Base-by-base conservation (phyloP, 1,140 invertebrate genomes). In the Neuroterus valhalla region DNA sequence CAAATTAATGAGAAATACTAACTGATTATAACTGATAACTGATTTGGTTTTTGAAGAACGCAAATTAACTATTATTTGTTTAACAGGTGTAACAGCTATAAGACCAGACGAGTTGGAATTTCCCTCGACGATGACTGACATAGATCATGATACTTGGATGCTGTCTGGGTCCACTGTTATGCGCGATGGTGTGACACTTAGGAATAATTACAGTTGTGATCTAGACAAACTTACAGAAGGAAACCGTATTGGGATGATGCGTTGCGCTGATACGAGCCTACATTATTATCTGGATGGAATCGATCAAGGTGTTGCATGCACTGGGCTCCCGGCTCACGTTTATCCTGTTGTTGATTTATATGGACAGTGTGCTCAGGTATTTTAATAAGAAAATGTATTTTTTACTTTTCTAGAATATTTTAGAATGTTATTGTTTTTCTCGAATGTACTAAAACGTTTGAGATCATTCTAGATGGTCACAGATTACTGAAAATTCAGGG, bases 291-390 rank as follows among this genome's bases (percentile, higher is more conserved):
- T 97, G 43, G 95, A 99, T 87, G 97, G 97, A 0, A 93, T 96
- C 81, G 96, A 98, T 86, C 96, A 97, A 91, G 97, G 97, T 3
- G 91, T 93, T 11, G 97, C 97, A 0, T 98, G 96, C 86, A 93
- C 93, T 23, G 95, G 95, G 77, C 92, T 97, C 45, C 95, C 96
- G 48, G 87, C 92, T 62, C 95, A 95, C 87, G 93, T 98, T 70
- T 98, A 96, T 90, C 97, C 96, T n/a, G 96, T 98, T 0, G 94
- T 99, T 44, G 97, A 98, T 91, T 91, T 98, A 14, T 98, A 98
- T 86, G 97, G 97, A 5, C 96, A 97, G 85, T 98, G 97, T 89
- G 96, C 96, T 21, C 96, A 98, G 92, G 96, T 98, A 66, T 90
- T 19, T 23, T 62, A 19, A 45, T 15, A 45, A 45, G 15, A 26